Percentiles rank a stretch among this genome's conserved stretches.
Conservation (phyloP, 2,797 vertebrate species). For the Petrocephalus schoutedeni region DNA sequence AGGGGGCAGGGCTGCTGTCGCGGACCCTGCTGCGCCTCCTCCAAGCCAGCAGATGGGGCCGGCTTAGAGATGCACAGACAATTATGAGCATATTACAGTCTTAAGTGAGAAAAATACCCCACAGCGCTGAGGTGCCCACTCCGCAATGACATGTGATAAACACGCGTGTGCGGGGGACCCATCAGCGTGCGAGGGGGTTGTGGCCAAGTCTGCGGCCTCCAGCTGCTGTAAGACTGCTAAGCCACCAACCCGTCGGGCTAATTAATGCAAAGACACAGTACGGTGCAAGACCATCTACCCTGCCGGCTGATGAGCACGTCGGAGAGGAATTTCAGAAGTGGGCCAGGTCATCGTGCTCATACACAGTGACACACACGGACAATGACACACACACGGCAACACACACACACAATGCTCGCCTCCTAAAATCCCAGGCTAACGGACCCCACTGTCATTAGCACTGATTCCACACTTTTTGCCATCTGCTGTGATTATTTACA, state of each 20-base stretch:
- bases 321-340: constrained; percentile 35
- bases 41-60: background rate
- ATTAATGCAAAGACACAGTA: background rate
- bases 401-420: constrained; percentile 54
- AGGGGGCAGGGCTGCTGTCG: background rate
- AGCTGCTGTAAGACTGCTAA: background rate
- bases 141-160: background rate
- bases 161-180: background rate
- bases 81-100: background rate
- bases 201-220: background rate
- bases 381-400: constrained; percentile 24
- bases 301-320: background rate
- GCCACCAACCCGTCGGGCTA: background rate
- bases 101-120: background rate
- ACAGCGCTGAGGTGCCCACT: background rate
- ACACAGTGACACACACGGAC: constrained; percentile 48
- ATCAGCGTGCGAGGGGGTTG: background rate
- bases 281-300: background rate
- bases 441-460: constrained; percentile 76
- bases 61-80: background rate
- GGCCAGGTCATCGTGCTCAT: constrained; percentile 66
- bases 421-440: constrained; percentile 28
- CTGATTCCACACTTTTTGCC: constrained; percentile 76
- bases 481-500: constrained; percentile 93
- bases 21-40: background rate